A percentile compares a stretch with the other conserved stretches of the same genome.
These are phyloP conservation scores for Halyomorpha halys DNA, from an alignment of 1,140 invertebrate genomes.

Conservation along the genomic window DNA sequence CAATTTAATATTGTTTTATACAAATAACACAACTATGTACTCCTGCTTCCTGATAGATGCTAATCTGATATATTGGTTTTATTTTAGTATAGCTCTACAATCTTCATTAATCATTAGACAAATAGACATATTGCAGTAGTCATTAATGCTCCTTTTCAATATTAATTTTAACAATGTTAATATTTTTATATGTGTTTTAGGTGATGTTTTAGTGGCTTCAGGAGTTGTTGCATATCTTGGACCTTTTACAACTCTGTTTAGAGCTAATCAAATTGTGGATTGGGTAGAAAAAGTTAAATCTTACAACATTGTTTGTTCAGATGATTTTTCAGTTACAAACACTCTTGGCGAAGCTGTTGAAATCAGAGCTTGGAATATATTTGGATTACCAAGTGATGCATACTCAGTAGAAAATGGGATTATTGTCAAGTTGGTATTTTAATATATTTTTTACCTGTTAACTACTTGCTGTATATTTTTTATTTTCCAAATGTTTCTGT, in stretches of 20 bases:
- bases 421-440: constrained; percentile 57
- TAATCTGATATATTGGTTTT: no score
- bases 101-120: no score
- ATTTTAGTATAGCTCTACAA: no score
- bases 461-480: no score
- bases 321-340: constrained; percentile 61
- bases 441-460: background rate
- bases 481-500: no score
- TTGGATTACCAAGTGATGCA: constrained; percentile 73
- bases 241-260: constrained; percentile 71
- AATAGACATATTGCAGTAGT: no score
- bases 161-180: background rate
- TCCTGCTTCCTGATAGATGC: no score
- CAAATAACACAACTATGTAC: no score
- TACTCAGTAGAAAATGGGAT: constrained; percentile 90
- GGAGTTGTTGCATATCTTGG: constrained; percentile 85
- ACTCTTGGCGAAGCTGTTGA: constrained; percentile 77
- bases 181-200: constrained; percentile 36
- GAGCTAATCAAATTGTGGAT: constrained; percentile 53
- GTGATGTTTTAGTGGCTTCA: constrained; percentile 77
- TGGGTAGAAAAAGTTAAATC: constrained; percentile 60
- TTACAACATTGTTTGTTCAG: constrained; percentile 61
- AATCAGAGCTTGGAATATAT: constrained; percentile 84
- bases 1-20: no score
- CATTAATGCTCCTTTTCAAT: no score